Percentiles rank a stretch among this genome's conserved stretches.
phyloP scores from a whole-genome alignment of 2,888 invertebrate genomes.

The Dilophus febrilis region DNA sequence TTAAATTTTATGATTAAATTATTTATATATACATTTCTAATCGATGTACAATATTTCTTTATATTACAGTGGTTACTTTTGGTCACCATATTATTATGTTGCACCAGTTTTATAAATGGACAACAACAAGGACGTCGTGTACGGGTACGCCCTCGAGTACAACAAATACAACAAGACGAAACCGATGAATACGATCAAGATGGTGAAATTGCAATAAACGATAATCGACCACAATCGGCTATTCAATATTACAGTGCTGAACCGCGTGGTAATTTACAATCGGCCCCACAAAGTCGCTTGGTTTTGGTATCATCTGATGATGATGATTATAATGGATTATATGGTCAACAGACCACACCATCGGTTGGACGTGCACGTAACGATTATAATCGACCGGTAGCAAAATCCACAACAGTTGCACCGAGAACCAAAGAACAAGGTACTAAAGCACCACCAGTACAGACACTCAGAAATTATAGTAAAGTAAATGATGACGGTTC shows the following conservation, averaged over 20 bases:
- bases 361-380: conserved; percentile 11
- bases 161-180: conserved; percentile 14
- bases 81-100: too few relatives aligned
- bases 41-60: too few relatives aligned
- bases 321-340: conserved; percentile 32
- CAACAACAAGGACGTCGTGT: conserved; percentile 19
- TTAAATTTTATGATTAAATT: too few relatives aligned
- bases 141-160: conserved; percentile 28
- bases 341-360: conserved; percentile 29
- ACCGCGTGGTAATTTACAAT: conserved; percentile 15
- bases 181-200: conserved; percentile 27
- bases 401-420: conserved; percentile 22
- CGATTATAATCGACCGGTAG: conserved; percentile 13
- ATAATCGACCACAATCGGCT: conserved; percentile 22
- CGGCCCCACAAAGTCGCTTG: conserved; percentile 13
- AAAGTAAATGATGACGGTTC: conserved; percentile 45
- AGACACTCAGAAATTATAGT: conserved; percentile 69
- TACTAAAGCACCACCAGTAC: conserved; percentile 53
- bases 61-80: too few relatives aligned
- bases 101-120: too few relatives aligned
- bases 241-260: conserved; percentile 29
- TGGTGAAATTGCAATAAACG: conserved; percentile 25
- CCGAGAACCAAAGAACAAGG: conserved; percentile 38
- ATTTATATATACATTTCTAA: too few relatives aligned
- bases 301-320: conserved; percentile 29